Percentiles rank a stretch among this genome's conserved stretches.
phyloP scores from a whole-genome alignment of 2,888 invertebrate genomes.

The Dasysyrphus albostriatus region DNA sequence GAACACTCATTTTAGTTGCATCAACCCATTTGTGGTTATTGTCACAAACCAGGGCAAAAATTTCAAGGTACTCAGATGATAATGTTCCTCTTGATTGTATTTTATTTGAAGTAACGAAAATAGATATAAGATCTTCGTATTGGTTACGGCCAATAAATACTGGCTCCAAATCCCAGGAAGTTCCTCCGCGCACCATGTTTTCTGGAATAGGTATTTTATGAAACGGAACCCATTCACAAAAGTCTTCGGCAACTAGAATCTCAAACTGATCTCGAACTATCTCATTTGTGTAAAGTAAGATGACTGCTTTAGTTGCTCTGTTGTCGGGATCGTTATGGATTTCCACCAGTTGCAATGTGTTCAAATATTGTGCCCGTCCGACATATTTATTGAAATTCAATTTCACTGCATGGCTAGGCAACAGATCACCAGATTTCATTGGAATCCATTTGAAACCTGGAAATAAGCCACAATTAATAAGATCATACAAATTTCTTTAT shows the following conservation, averaged over 20 bases:
- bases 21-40: not conserved
- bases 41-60: not conserved
- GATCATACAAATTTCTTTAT: too few relatives aligned
- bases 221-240: not conserved
- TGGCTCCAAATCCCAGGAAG: not conserved
- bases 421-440: not conserved
- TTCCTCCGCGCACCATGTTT: conserved; percentile 6
- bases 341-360: not conserved
- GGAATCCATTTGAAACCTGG: too few relatives aligned
- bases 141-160: not conserved
- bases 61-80: not conserved
- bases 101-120: not conserved
- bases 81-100: not conserved
- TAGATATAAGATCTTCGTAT: not conserved
- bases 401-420: not conserved
- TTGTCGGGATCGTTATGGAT: not conserved
- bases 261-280: not conserved
- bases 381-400: not conserved
- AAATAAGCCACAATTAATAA: too few relatives aligned
- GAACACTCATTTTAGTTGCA: not conserved
- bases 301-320: too few relatives aligned
- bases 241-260: not conserved
- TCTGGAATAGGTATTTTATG: not conserved
- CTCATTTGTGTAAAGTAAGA: not conserved
- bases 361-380: not conserved